These are phyloP conservation scores for Synanthedon vespiformis DNA, from an alignment of 2,888 invertebrate genomes.

Conservation along the genomic window DNA sequence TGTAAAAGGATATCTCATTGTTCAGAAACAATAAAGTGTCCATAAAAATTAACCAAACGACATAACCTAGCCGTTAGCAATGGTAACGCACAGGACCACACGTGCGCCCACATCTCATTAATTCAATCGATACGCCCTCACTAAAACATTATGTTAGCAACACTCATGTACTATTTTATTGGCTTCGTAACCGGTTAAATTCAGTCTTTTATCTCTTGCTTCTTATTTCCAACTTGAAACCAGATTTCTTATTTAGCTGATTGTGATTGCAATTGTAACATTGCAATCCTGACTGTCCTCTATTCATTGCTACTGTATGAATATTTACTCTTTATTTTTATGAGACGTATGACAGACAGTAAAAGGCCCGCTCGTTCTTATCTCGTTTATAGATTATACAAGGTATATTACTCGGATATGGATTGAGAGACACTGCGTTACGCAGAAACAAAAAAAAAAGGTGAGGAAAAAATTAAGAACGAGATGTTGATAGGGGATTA, in stretches of 20 bases:
- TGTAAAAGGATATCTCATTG: slow-evolving; percentile 46
- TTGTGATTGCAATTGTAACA: background rate
- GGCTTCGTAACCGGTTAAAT: slow-evolving; percentile 30
- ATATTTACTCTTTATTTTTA: background rate
- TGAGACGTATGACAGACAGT: no score
- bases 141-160: slow-evolving; percentile 53
- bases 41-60: slow-evolving; percentile 34
- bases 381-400: no score
- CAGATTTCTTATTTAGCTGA: background rate
- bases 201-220: slow-evolving; percentile 13
- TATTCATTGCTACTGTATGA: background rate
- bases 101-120: slow-evolving; percentile 64
- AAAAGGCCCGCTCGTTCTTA: no score
- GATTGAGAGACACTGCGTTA: no score
- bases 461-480: no score
- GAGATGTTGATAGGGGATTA: no score
- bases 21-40: slow-evolving; percentile 45
- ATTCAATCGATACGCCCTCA: slow-evolving; percentile 63
- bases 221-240: background rate
- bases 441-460: no score
- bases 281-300: background rate
- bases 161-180: slow-evolving; percentile 46
- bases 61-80: slow-evolving; percentile 43
- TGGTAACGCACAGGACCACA: slow-evolving; percentile 53
- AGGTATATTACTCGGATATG: no score